Percentiles rank a stretch among this genome's conserved stretches.
These are phyloP conservation scores for Cryptoprocta ferox DNA, from an alignment of 2,797 vertebrate genomes.

Conservation along the genomic window DNA sequence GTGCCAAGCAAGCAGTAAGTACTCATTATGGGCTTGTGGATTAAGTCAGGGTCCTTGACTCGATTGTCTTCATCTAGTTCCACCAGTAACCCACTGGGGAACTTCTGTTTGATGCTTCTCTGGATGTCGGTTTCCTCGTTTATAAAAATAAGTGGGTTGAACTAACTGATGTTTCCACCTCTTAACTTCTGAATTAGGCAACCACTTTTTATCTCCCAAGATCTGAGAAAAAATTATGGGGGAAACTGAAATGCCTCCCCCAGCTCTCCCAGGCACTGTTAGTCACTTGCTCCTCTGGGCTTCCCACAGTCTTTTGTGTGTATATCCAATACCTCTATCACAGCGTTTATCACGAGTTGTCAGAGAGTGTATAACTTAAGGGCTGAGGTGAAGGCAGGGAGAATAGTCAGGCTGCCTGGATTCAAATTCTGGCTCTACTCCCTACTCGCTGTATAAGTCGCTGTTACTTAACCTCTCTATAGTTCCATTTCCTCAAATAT, in stretches of 20 bases:
- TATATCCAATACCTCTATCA: background rate
- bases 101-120: slow-evolving; percentile 37
- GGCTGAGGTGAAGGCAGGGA: background rate
- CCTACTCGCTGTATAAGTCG: background rate
- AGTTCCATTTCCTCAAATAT: slow-evolving; percentile 36
- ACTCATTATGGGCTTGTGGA: background rate
- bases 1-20: slow-evolving; percentile 22
- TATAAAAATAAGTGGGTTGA: slow-evolving; percentile 53
- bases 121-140: slow-evolving; percentile 48
- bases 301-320: background rate
- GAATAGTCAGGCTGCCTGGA: background rate
- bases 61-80: slow-evolving; percentile 23
- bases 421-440: slow-evolving; percentile 47
- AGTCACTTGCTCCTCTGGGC: slow-evolving; percentile 65
- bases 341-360: slow-evolving; percentile 21
- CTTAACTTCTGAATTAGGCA: slow-evolving; percentile 57
- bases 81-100: slow-evolving; percentile 33
- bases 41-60: slow-evolving; percentile 14
- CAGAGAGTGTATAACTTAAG: background rate
- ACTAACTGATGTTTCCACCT: slow-evolving; percentile 66
- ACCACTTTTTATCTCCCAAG: slow-evolving; percentile 59
- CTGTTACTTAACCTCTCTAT: slow-evolving; percentile 43
- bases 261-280: slow-evolving; percentile 56
- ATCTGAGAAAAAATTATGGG: slow-evolving; percentile 64
- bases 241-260: slow-evolving; percentile 61